Evolutionary conservation across 1,140 invertebrate genomes (phyloP).

Genomic region (Penaeus chinensis): DNA sequence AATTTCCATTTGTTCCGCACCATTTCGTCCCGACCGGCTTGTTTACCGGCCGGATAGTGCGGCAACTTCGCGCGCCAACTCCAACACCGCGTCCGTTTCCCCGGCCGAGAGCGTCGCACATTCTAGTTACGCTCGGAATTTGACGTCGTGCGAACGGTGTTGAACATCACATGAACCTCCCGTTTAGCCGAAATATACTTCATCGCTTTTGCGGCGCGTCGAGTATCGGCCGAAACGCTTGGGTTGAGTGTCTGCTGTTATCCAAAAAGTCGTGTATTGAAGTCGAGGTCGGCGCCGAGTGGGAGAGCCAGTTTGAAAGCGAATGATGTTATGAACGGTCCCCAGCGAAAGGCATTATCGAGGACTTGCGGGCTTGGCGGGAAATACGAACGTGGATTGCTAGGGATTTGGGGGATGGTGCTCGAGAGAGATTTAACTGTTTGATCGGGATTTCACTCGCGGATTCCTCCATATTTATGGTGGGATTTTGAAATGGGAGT

Average conservation of each 20-base stretch:
- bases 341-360: constrained; percentile 55
- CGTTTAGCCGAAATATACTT: too few species aligned
- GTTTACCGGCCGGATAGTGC: constrained; percentile 57
- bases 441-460: constrained; percentile 57
- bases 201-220: too few species aligned
- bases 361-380: constrained; percentile 58
- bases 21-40: constrained; percentile 56
- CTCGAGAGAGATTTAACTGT: constrained; percentile 58
- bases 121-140: too few species aligned
- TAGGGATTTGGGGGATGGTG: constrained; percentile 57
- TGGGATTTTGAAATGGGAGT: constrained; percentile 50
- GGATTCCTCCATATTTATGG: constrained; percentile 54
- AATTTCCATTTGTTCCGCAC: constrained; percentile 60
- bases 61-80: constrained; percentile 57
- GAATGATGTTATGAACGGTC: constrained; percentile 56
- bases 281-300: constrained; percentile 1
- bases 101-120: not conserved
- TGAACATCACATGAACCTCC: too few species aligned
- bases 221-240: too few species aligned
- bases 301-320: constrained; percentile 24
- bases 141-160: too few species aligned
- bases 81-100: constrained; percentile 45
- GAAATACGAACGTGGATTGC: constrained; percentile 58
- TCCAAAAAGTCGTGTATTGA: too few species aligned
- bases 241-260: too few species aligned